Evolutionary conservation across 2,113 vertebrate species (phyloP).

Genomic region (Cettia cetti): DNA sequence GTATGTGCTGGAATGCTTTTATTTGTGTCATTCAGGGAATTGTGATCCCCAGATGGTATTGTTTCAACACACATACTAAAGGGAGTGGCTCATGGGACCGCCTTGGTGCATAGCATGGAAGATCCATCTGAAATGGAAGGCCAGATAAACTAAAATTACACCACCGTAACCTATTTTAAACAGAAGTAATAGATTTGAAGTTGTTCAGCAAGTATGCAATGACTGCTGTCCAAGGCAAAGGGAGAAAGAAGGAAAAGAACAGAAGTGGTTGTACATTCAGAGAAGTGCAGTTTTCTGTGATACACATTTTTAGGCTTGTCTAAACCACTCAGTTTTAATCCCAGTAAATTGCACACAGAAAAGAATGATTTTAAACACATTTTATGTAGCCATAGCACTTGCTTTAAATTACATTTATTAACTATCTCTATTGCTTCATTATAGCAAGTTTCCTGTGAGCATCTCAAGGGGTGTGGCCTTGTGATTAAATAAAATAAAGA

Average conservation of each 20-base stretch:
- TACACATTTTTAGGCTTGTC: neutral
- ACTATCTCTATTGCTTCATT: neutral
- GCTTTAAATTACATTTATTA: neutral
- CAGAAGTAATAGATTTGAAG: neutral
- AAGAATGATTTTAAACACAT: neutral
- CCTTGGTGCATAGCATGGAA: neutral
- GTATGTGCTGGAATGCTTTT: neutral
- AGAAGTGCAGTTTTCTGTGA: neutral
- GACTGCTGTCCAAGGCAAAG: neutral
- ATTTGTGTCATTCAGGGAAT: rapidly evolving
- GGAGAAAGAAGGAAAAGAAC: neutral
- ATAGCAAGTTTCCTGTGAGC: neutral
- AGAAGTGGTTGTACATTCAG: neutral
- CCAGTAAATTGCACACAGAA: neutral
- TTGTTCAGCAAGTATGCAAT: neutral
- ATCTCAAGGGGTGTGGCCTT: neutral
- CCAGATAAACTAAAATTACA: neutral
- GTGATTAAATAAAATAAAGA: neutral
- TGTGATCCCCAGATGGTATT: neutral
- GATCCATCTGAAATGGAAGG: neutral
- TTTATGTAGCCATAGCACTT: neutral
- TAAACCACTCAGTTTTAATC: neutral
- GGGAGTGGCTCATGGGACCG: neutral
- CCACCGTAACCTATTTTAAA: neutral
- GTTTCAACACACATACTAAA: neutral